phyloP scores from a whole-genome alignment of 2,888 invertebrate genomes.

The Cancer borealis region DNA sequence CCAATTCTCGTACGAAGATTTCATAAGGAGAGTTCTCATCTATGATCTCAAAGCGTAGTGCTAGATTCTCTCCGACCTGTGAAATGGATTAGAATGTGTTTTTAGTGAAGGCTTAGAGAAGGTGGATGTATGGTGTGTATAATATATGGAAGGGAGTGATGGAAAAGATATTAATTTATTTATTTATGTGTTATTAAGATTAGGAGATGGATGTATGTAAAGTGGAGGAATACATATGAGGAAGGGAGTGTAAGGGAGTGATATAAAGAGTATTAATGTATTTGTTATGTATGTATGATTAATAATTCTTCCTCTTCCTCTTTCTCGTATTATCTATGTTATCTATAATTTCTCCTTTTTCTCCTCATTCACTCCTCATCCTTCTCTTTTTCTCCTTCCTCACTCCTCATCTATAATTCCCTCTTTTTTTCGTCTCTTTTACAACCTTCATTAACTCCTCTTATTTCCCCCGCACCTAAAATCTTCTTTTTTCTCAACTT shows the following conservation, averaged over 20 bases:
- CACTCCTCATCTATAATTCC: neutral
- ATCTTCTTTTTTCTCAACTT: neutral
- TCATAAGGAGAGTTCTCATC: slow-evolving; percentile 81
- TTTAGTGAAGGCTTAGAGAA: neutral
- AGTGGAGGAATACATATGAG: no score
- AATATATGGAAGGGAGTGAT: neutral
- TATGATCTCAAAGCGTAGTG: slow-evolving; percentile 81
- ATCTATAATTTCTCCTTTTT: neutral
- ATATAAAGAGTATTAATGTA: neutral
- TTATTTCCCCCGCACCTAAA: neutral
- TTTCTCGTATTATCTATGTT: neutral
- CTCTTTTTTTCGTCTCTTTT: neutral
- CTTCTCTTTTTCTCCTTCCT: neutral
- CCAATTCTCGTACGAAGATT: slow-evolving; percentile 81
- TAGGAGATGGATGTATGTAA: no score
- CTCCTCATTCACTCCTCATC: neutral
- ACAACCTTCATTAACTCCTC: neutral
- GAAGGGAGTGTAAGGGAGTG: no score
- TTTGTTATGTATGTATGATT: no score
- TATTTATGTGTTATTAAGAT: no score
- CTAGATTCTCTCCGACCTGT: slow-evolving; percentile 81
- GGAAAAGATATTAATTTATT: no score
- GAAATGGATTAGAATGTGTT: neutral
- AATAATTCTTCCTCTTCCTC: neutral
- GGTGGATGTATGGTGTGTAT: no score